Base-by-base conservation (phyloP, 2,113 vertebrate species). In the Kobus ellipsiprymnus region DNA sequence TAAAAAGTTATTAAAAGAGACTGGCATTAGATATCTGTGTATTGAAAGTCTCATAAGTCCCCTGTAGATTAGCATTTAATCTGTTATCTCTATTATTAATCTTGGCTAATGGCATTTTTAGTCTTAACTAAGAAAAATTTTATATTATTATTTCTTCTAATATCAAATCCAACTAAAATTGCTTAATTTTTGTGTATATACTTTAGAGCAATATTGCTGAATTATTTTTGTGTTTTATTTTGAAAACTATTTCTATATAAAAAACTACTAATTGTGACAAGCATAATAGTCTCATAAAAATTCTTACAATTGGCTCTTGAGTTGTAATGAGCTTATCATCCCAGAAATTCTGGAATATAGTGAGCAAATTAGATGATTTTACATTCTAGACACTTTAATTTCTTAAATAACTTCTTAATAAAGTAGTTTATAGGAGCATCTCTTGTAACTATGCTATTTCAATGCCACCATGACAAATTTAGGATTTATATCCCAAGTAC, bases 1-100 rank as follows among this genome's bases (percentile, higher is more conserved):
- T 97, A 98, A 98, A 98, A 92, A 50, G 95, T 98, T 98, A 97
- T 98, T 99, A 97, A 98, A 98, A 33, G n/a, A 98, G 74, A 82
- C n/a, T 92, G 95, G 67, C 40, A 90, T 97, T 97, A 98, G 78
- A 55, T 97, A 67, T 54, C 25, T 96, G 19, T 85, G n/a, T 81
- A 82, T 36, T 96, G 59, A 33, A 92, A 64, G 33, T 78, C 85
- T 96, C 89, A 71, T 0, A 62, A 44, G n/a, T 94, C 90, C 90
- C 44, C 54, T 90, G 52, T 83, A 98, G 71, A 55, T 92, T 81
- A 97, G 59, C 46, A 78, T 55, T 95, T 97, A 98, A 95, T 96
- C 74, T 94, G 89, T 96, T 80, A 90, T 95, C 48, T 95, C 36
- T 85, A 96, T 77, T 90, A 96, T 97, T 97, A 97, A 88, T 98